Evolutionary conservation across 2,888 invertebrate species (phyloP).

Genomic region (Ischnus inquisitorius): DNA sequence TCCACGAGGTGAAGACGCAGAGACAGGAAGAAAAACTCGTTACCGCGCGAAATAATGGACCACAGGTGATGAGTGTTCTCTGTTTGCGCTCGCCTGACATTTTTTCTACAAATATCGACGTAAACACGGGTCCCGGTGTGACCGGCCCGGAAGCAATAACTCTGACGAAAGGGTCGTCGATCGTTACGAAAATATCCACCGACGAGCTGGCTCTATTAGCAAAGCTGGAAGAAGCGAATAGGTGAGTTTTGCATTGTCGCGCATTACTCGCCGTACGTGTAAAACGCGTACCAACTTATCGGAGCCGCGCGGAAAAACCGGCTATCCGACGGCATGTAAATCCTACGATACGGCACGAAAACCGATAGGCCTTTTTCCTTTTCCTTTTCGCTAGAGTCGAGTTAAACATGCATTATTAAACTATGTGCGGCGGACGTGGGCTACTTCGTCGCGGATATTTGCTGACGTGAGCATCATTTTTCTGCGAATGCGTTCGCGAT

Average conservation of each 20-base stretch:
- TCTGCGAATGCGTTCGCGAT: background rate
- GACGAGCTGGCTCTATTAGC: constrained; percentile 96
- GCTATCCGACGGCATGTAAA: background rate
- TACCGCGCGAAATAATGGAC: constrained; percentile 73
- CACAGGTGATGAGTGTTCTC: constrained; percentile 82
- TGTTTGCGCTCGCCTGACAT: constrained; percentile 73
- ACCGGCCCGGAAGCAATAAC: constrained; percentile 54
- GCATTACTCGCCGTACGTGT: background rate
- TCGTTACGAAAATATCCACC: constrained; percentile 84
- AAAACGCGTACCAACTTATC: background rate
- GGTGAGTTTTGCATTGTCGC: constrained; percentile 83
- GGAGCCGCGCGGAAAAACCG: background rate
- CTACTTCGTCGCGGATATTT: background rate
- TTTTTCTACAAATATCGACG: constrained; percentile 62
- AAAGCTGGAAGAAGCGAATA: constrained; percentile 98
- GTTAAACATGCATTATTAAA: constrained; percentile 3
- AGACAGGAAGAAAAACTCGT: background rate
- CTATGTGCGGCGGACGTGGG: constrained; percentile 5
- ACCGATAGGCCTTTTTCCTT: background rate
- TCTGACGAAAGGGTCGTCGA: constrained; percentile 45
- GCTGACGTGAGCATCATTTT: background rate
- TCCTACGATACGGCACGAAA: constrained; percentile 5
- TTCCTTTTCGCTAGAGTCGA: background rate
- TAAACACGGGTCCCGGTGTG: constrained; percentile 29
- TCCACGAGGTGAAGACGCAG: background rate